These are phyloP conservation scores for Mungos mungo DNA, from an alignment of 2,113 vertebrate genomes.

Conservation along the genomic window DNA sequence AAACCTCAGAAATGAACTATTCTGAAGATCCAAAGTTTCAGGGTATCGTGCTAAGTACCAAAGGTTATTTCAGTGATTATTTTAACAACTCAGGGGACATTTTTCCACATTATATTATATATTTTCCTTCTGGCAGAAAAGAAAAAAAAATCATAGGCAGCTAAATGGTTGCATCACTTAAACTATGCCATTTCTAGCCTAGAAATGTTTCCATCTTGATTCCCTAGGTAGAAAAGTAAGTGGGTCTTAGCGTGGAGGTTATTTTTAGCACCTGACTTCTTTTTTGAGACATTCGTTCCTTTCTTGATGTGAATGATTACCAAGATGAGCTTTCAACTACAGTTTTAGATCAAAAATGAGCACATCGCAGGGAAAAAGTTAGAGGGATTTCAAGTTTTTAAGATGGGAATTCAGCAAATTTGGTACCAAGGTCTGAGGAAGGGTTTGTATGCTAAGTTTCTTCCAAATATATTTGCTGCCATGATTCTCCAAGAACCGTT, in stretches of 20 bases:
- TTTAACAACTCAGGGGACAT: constrained; percentile 24
- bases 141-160: constrained; percentile 30
- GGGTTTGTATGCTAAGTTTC: background rate
- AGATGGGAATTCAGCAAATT: background rate
- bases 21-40: background rate
- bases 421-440: background rate
- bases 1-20: constrained; percentile 4
- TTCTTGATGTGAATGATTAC: constrained; percentile 44
- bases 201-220: constrained; percentile 36
- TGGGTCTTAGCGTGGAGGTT: background rate
- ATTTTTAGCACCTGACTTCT: constrained; percentile 50
- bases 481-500: background rate
- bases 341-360: constrained; percentile 39
- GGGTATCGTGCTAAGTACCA: background rate
- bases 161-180: background rate
- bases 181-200: constrained; percentile 45
- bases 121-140: constrained; percentile 45
- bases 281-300: constrained; percentile 28
- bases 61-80: background rate
- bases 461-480: background rate
- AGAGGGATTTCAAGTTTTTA: constrained; percentile 22
- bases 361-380: background rate
- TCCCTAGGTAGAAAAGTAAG: constrained; percentile 38
- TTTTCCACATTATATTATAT: background rate
- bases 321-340: background rate